phyloP scores from a whole-genome alignment of 2,888 invertebrate genomes.

The Cetonia aurata region DNA sequence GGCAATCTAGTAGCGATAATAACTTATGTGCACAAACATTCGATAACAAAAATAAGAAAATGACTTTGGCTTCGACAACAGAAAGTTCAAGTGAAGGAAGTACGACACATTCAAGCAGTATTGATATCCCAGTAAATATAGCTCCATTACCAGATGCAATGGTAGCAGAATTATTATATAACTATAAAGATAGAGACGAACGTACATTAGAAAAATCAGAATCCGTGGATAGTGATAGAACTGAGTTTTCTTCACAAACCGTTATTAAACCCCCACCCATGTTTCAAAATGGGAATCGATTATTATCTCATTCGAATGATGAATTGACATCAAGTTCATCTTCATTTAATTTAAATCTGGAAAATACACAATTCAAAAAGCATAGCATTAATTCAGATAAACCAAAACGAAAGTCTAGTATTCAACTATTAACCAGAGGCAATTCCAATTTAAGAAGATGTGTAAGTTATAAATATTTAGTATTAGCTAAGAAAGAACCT shows the following conservation, averaged over 20 bases:
- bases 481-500: slow-evolving; percentile 52
- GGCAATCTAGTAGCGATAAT: slow-evolving; percentile 66
- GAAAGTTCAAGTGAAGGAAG: slow-evolving; percentile 55
- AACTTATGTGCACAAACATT: slow-evolving; percentile 55
- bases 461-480: slow-evolving; percentile 68
- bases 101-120: slow-evolving; percentile 71
- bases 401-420: slow-evolving; percentile 65
- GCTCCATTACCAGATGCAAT: slow-evolving; percentile 68
- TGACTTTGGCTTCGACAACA: slow-evolving; percentile 30
- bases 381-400: slow-evolving; percentile 76
- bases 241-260: slow-evolving; percentile 54
- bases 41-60: slow-evolving; percentile 10
- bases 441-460: slow-evolving; percentile 62
- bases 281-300: slow-evolving; percentile 67
- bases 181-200: slow-evolving; percentile 59
- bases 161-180: slow-evolving; percentile 70
- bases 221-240: slow-evolving; percentile 56
- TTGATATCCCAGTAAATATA: slow-evolving; percentile 69
- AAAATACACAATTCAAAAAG: slow-evolving; percentile 63
- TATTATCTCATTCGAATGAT: slow-evolving; percentile 45
- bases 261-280: slow-evolving; percentile 71
- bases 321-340: slow-evolving; percentile 53
- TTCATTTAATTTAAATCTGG: slow-evolving; percentile 56
- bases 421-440: slow-evolving; percentile 56
- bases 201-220: slow-evolving; percentile 52